Base-by-base conservation (phyloP, 2,888 invertebrate genomes). In the Cheilosia urbana region DNA sequence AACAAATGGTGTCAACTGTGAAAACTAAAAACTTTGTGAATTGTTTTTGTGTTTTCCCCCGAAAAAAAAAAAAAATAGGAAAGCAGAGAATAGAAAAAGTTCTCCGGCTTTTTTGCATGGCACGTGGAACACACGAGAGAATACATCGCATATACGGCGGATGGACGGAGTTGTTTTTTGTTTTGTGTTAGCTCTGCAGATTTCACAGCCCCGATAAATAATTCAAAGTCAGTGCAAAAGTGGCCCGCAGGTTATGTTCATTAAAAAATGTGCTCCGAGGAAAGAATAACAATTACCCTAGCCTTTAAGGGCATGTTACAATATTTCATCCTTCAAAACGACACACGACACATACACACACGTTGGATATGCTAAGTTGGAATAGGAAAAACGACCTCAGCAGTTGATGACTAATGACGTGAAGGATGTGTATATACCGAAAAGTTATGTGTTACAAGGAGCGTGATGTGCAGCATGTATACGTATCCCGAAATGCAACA, bases 241-340 rank as follows among this genome's bases (percentile, higher is more conserved):
- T 80, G 80, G 84, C 84, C 84, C 76, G 69, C 71, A 71, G 83
- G 83, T 84, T 84, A 69, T 69, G 83, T 84, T 84, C 83, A 84
- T 84, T 80, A 84, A 80, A 79, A 84, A 71, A 49, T 68, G 47
- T 69, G 79, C 84, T 80, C 75, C 71, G 53, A 66, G 80, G 53
- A 55, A 73, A 30, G 84, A 76, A 80, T 77, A 84, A 84, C 84
- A 84, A 84, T 84, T 84, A 84, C 80, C 80, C 79, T 49, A 62
- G 68, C 79, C 62, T 68, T 68, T 68, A 45, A 68, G 72, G 78
- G 45, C 68, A 51, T 78, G 68, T 49, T 53, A 72, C 82, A 78
- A 58, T 47, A 58, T 55, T 69, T 53, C 66, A 51, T 60, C 34
- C 19, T 62, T 66, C 65, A 57, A 60, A 53, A 27, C 60, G 60